Percentiles rank a stretch among this genome's conserved stretches.
phyloP scores from a whole-genome alignment of 2,888 invertebrate genomes.

The Seira musarum region DNA sequence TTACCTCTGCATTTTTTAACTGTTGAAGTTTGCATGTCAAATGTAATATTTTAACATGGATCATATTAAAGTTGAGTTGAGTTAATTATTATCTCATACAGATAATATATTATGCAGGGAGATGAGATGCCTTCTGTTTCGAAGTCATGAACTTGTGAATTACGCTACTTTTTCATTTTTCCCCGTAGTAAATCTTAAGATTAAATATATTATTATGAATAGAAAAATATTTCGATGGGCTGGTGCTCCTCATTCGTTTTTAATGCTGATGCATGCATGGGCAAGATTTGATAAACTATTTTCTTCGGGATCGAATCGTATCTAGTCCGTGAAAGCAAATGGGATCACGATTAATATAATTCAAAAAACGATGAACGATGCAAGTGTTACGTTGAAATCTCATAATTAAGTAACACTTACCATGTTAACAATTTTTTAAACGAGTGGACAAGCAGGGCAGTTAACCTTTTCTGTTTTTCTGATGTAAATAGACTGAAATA shows the following conservation, averaged over 20 bases:
- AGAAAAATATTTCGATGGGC: not conserved
- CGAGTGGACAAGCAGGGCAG: not conserved
- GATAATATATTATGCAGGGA: not conserved
- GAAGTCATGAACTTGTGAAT: not conserved
- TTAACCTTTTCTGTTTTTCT: too few species aligned
- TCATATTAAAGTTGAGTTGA: not conserved
- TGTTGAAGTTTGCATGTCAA: not conserved
- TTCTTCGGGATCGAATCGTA: constrained; percentile 29
- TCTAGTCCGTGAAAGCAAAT: constrained; percentile 46
- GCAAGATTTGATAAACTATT: not conserved
- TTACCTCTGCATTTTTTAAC: too few species aligned
- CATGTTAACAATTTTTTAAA: too few species aligned
- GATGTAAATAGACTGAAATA: too few species aligned
- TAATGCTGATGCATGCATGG: not conserved
- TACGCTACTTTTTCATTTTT: not conserved
- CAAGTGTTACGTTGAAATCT: not conserved
- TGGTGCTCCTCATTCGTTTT: not conserved
- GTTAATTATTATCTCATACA: not conserved
- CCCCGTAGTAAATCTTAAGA: not conserved
- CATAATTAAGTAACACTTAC: not conserved
- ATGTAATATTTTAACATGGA: too few species aligned
- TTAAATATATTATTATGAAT: too few species aligned
- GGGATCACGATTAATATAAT: not conserved
- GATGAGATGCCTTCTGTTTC: not conserved
- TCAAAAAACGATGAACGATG: not conserved